A percentile compares a stretch with the other conserved stretches of the same genome.
Evolutionary conservation across 2,888 invertebrate genomes (phyloP).

Genomic region (Rugalucina vietnamica): DNA sequence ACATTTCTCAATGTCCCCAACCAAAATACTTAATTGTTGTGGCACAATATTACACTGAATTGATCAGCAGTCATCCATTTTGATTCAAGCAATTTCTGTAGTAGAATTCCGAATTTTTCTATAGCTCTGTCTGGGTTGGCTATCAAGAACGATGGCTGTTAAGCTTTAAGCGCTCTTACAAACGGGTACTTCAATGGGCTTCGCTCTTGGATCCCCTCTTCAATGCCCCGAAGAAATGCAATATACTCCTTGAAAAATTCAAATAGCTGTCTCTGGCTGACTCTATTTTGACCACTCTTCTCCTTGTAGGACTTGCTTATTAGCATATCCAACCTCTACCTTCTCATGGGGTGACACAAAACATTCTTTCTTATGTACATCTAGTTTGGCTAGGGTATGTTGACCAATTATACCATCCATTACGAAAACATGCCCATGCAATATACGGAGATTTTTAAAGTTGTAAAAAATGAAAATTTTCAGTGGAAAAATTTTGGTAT

Average conservation of each 20-base stretch:
- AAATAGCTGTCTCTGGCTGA: conserved; percentile 33
- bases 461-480: no score
- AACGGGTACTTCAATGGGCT: conserved; percentile 19
- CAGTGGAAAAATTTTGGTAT: no score
- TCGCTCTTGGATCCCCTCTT: conserved; percentile 15
- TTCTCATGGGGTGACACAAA: conserved; percentile 19
- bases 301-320: conserved; percentile 25
- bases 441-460: no score
- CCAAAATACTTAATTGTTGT: conserved; percentile 7
- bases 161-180: conserved; percentile 25
- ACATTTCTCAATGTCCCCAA: not conserved
- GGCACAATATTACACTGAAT: not conserved
- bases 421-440: no score
- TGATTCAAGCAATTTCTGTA: not conserved
- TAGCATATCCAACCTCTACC: conserved; percentile 36
- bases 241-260: conserved; percentile 24
- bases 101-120: not conserved
- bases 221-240: conserved; percentile 21
- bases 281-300: conserved; percentile 13
- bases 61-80: conserved; percentile 23
- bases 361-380: conserved; percentile 34
- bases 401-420: conserved; percentile 21
- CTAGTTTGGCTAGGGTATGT: conserved; percentile 9
- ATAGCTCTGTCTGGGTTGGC: conserved; percentile 18
- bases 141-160: conserved; percentile 18